Conservation (phyloP, 2,888 invertebrate species). For the Operophtera brumata region DNA sequence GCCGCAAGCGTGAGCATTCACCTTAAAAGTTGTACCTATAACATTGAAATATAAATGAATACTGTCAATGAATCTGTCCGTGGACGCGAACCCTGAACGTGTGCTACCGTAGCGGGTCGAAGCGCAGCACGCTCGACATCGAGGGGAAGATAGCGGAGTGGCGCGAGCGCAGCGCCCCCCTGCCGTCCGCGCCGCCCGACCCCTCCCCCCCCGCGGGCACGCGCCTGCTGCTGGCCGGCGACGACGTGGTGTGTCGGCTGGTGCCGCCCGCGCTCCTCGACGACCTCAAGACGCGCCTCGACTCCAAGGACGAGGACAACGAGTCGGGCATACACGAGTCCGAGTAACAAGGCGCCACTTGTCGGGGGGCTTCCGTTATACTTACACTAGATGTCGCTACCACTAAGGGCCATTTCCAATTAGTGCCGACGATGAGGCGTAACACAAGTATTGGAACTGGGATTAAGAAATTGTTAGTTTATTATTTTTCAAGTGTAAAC, state of each 20-base stretch:
- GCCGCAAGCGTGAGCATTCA: too few relatives aligned
- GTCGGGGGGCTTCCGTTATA: neutral
- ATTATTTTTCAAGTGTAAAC: too few relatives aligned
- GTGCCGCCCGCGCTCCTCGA: constrained; percentile 64
- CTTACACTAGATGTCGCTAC: neutral
- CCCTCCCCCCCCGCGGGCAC: constrained; percentile 39
- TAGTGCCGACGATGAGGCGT: too few relatives aligned
- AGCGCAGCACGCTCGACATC: constrained; percentile 77
- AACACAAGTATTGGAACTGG: too few relatives aligned
- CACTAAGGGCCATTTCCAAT: too few relatives aligned
- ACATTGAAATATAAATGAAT: neutral
- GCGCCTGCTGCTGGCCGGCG: constrained; percentile 58
- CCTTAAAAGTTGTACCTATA: too few relatives aligned
- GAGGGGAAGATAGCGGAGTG: constrained; percentile 77
- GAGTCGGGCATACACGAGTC: constrained; percentile 75
- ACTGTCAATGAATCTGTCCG: constrained; percentile 12
- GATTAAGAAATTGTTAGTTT: too few relatives aligned
- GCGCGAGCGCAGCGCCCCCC: constrained; percentile 56
- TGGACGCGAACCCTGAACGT: neutral
- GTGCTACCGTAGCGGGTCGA: constrained; percentile 59
- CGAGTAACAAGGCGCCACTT: constrained; percentile 46
- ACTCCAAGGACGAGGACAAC: constrained; percentile 72
- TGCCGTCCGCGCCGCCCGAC: constrained; percentile 26
- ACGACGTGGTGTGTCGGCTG: constrained; percentile 64
- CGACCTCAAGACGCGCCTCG: constrained; percentile 70